phyloP scores from a whole-genome alignment of 2,888 invertebrate species.

The Pyralis farinalis region DNA sequence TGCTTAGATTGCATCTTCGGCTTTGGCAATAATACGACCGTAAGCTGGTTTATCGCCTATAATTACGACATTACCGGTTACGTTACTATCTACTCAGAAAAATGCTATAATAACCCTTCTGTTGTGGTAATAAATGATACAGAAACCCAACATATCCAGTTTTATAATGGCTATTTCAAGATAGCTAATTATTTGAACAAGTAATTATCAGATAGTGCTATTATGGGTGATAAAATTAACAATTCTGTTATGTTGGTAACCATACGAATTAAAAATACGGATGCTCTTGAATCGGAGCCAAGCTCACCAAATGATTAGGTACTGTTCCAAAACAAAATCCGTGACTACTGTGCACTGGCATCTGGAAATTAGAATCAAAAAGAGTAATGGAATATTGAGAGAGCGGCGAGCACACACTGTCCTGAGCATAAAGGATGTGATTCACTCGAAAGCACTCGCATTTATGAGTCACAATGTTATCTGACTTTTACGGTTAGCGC shows the following conservation, averaged over 20 bases:
- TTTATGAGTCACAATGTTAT: constrained; percentile 52
- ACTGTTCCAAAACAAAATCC: constrained; percentile 53
- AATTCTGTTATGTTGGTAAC: constrained; percentile 43
- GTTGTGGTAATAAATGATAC: constrained; percentile 15
- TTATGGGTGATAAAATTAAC: constrained; percentile 22
- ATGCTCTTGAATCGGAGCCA: constrained; percentile 60
- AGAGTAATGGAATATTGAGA: constrained; percentile 49
- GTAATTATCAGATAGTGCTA: constrained; percentile 6
- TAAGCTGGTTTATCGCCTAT: constrained; percentile 37
- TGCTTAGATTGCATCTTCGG: constrained; percentile 51
- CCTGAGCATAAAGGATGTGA: constrained; percentile 56
- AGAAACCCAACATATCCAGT: neutral
- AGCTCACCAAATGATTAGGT: constrained; percentile 55
- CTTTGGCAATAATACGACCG: constrained; percentile 37
- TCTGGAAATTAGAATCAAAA: constrained; percentile 56
- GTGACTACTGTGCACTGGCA: constrained; percentile 47
- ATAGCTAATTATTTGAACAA: constrained; percentile 7
- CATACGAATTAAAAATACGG: constrained; percentile 51
- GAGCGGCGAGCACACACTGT: constrained; percentile 30
- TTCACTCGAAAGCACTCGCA: constrained; percentile 55
- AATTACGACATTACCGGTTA: constrained; percentile 51
- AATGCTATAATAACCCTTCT: constrained; percentile 6
- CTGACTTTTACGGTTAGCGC: constrained; percentile 55
- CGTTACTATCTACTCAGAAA: constrained; percentile 7
- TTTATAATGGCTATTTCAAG: constrained; percentile 2